Evolutionary conservation across 2,113 vertebrate genomes (phyloP), one percentile per base, ranked within the genome.

Genomic region (Prietella phreatophila): DNA sequence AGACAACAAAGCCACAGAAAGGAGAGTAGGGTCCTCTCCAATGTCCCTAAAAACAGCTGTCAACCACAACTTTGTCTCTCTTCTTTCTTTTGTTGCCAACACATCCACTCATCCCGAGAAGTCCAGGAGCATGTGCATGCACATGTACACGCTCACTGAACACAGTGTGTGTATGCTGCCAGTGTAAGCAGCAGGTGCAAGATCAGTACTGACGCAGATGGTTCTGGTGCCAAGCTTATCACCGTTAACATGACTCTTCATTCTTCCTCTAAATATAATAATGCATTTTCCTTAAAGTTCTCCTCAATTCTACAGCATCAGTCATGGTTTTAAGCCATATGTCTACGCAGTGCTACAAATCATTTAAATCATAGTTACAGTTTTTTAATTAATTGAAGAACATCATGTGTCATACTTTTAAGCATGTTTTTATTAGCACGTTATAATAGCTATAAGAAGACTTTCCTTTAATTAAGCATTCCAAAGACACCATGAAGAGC

Each of bases 1-100:
- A 89, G 69, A 91, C 89, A 91, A 93, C 83, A 91, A 91, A 89
- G 86, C 27, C 73, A 9, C 36, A 42, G 82, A 90, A 85, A 91
- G 83, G 42, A 85, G 67, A 87, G 86, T 80, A 85, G 60, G 50
- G 85, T 67, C 65, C 53, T 85, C 90, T 88, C 90, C 39, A 56
- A 73, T 88, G 87, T 87, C 84, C 22, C 69, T 53, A 71, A 69
- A 53, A 78, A 88, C 75, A 85, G 76, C 83, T 89, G 78, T 71
- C 82, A 86, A 61, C 69, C 78, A 73, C 89, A 87, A 81, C 90
- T 78, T 87, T 86, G 78, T 85, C 85, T 81, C 86, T 76, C 80
- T 27, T 81, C 84, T 61, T 53, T 86, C 86, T 88, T 83, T 69
- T 84, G 86, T 90, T 90, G 89, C 89, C 84, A n/a, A 33, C 80